These are phyloP conservation scores for Baronia brevicornis DNA, from an alignment of 2,888 invertebrate species.

Conservation along the genomic window DNA sequence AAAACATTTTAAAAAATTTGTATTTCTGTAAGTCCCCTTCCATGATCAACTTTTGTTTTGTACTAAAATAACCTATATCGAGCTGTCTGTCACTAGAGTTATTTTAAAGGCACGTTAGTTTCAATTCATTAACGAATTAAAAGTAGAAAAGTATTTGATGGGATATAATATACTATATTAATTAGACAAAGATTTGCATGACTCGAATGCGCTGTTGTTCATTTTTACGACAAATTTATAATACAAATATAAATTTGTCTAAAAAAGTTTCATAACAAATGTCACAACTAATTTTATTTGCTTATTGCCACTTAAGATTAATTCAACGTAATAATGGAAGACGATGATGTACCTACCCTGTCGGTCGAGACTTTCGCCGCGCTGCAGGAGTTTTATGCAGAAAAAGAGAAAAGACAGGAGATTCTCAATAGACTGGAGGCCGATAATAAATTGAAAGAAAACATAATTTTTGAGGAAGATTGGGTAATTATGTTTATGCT, in stretches of 20 bases:
- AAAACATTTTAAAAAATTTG: too few relatives aligned
- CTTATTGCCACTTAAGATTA: constrained; percentile 2
- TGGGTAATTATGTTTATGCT: constrained; percentile 85
- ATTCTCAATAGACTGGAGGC: constrained; percentile 65
- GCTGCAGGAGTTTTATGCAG: constrained; percentile 84
- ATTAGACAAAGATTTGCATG: too few relatives aligned
- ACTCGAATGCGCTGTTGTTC: too few relatives aligned
- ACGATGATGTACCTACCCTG: constrained; percentile 79
- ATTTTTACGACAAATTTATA: too few relatives aligned
- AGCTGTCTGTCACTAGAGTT: too few relatives aligned
- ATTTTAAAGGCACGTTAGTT: too few relatives aligned
- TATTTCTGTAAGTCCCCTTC: too few relatives aligned
- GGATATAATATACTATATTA: too few relatives aligned
- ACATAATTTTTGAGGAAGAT: constrained; percentile 82
- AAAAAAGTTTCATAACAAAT: neutral
- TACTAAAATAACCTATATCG: too few relatives aligned
- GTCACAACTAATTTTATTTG: neutral
- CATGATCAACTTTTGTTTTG: too few relatives aligned
- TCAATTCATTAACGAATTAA: too few relatives aligned
- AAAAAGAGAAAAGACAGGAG: constrained; percentile 79
- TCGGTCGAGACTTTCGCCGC: constrained; percentile 83
- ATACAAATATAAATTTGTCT: neutral
- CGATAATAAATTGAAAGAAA: constrained; percentile 56
- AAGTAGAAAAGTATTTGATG: too few relatives aligned
- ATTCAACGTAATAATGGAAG: constrained; percentile 54